Conservation (phyloP, 1,140 invertebrate species). For the Pseudomyrmex gracilis region DNA sequence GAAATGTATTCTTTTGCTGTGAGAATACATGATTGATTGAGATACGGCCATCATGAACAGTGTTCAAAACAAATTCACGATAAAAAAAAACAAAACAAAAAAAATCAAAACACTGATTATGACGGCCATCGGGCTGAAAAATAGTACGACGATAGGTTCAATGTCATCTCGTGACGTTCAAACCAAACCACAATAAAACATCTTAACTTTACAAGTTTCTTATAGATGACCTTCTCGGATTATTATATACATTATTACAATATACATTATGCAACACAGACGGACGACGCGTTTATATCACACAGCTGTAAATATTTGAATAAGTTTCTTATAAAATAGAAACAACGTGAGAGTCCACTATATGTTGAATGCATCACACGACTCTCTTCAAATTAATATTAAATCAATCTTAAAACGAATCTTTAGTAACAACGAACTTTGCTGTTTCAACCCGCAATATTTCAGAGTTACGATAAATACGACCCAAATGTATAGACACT, state of each 20-base stretch:
- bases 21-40: not conserved
- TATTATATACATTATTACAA: no score
- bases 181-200: no score
- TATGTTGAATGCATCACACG: not conserved
- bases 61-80: no score
- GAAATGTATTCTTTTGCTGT: slow-evolving; percentile 35
- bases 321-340: slow-evolving; percentile 14
- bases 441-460: slow-evolving; percentile 56
- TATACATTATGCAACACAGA: no score
- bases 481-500: slow-evolving; percentile 57
- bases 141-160: slow-evolving; percentile 15
- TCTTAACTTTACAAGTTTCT: no score
- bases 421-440: slow-evolving; percentile 36
- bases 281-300: not conserved
- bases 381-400: not conserved
- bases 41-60: not conserved
- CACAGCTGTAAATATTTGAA: slow-evolving; percentile 30
- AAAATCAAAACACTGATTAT: not conserved
- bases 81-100: no score
- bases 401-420: not conserved
- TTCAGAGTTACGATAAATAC: slow-evolving; percentile 65
- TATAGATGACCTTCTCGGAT: no score
- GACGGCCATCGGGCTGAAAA: slow-evolving; percentile 24
- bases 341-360: not conserved
- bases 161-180: slow-evolving; percentile 22